phyloP scores from a whole-genome alignment of 2,797 vertebrate genomes.

The Pyrrhura leucotis region DNA sequence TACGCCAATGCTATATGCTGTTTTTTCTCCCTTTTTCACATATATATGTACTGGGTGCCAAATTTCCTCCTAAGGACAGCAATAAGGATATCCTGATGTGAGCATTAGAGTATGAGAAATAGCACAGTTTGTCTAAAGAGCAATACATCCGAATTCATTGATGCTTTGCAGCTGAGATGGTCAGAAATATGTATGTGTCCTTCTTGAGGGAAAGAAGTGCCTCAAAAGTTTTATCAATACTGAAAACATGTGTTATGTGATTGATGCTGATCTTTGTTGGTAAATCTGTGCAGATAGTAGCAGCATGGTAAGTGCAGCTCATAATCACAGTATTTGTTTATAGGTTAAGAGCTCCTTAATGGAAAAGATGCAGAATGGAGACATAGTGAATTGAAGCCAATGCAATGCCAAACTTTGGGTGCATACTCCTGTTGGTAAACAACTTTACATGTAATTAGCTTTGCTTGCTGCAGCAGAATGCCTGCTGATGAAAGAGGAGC shows the following conservation, averaged over 20 bases:
- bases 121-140: neutral
- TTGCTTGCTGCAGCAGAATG: constrained; percentile 58
- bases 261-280: neutral
- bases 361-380: neutral
- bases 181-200: neutral
- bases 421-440: constrained; percentile 34
- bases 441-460: constrained; percentile 57
- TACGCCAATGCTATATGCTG: neutral
- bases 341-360: neutral
- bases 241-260: neutral
- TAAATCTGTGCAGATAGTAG: neutral
- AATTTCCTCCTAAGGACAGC: neutral
- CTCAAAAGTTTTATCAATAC: neutral
- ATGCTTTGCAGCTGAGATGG: neutral
- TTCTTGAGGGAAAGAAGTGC: neutral
- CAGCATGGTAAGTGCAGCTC: neutral
- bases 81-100: neutral
- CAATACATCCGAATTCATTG: neutral
- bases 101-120: neutral
- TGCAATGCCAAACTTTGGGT: neutral
- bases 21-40: neutral
- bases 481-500: constrained; percentile 58
- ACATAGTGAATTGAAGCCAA: neutral
- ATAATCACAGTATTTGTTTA: neutral
- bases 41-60: neutral